Percentiles rank a stretch among this genome's conserved stretches.
Conservation (phyloP, 2,888 invertebrate genomes). For the Xestia rhomboidea region DNA sequence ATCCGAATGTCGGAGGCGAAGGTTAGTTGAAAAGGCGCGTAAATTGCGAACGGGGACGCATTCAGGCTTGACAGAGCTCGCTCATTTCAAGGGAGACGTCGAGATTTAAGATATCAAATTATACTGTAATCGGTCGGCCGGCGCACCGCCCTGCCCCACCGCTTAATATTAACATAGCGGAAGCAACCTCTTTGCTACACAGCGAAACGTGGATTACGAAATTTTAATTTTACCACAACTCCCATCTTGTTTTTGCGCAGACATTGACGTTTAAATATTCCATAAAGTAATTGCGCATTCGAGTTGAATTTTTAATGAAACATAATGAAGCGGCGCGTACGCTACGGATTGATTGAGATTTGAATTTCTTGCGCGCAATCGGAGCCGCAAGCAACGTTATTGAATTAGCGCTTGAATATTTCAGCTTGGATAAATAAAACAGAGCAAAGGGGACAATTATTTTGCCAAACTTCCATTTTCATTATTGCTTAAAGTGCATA, state of each 20-base stretch:
- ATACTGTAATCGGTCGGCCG: constrained; percentile 86
- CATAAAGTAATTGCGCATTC: constrained; percentile 87
- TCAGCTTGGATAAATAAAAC: constrained; percentile 83
- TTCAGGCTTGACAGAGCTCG: constrained; percentile 83
- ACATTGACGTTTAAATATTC: constrained; percentile 87
- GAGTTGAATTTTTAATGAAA: constrained; percentile 88
- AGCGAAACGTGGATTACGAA: constrained; percentile 83
- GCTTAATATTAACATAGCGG: constrained; percentile 87
- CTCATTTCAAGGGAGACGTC: constrained; percentile 79
- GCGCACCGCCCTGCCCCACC: constrained; percentile 73
- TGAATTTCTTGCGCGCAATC: constrained; percentile 87
- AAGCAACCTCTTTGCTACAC: constrained; percentile 83
- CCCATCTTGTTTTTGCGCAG: constrained; percentile 84
- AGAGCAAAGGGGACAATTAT: constrained; percentile 74
- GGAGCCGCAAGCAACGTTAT: constrained; percentile 80
- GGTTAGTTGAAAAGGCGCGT: constrained; percentile 83
- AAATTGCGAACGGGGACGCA: constrained; percentile 87
- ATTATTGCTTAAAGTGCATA: constrained; percentile 72
- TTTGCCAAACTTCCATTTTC: constrained; percentile 68
- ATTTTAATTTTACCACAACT: constrained; percentile 87
- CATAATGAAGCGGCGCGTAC: constrained; percentile 82
- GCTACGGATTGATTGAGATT: constrained; percentile 87
- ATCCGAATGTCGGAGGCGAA: constrained; percentile 70
- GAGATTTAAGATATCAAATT: constrained; percentile 89
- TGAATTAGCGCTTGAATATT: constrained; percentile 87